Percentiles rank a stretch among this genome's conserved stretches.
Evolutionary conservation across 2,888 invertebrate species (phyloP).

Genomic region (Pammene fasciana): DNA sequence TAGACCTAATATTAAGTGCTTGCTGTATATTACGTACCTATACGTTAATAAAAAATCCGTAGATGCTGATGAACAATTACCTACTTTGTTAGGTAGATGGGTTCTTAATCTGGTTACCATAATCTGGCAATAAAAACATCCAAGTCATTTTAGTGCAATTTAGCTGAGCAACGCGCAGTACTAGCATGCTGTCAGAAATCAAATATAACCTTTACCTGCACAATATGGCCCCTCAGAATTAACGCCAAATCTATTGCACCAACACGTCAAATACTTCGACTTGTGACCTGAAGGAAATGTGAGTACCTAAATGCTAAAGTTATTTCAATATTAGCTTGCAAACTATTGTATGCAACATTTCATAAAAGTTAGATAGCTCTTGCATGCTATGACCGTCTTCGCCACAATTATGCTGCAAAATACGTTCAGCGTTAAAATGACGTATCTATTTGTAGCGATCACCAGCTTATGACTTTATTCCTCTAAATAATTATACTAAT

Average conservation of each 20-base stretch:
- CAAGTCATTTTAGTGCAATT: no score
- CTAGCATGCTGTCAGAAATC: neutral
- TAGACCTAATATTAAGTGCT: no score
- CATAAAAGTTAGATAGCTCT: slow-evolving; percentile 1
- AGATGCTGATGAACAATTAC: no score
- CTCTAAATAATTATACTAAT: no score
- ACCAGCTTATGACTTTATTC: neutral
- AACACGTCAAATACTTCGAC: slow-evolving; percentile 46
- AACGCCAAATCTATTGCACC: slow-evolving; percentile 43
- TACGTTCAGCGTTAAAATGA: neutral
- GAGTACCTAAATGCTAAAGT: slow-evolving; percentile 32
- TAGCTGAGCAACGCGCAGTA: no score
- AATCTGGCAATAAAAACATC: no score
- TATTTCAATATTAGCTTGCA: slow-evolving; percentile 30
- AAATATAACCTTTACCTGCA: neutral
- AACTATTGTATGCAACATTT: no score
- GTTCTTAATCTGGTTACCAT: no score
- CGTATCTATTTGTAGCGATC: neutral
- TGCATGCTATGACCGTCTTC: slow-evolving; percentile 12
- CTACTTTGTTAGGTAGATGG: no score
- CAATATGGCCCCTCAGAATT: slow-evolving; percentile 30
- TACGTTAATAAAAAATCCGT: no score
- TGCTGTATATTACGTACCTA: no score
- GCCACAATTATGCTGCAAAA: slow-evolving; percentile 4
- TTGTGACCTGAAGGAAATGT: slow-evolving; percentile 27